Percentiles rank a stretch among this genome's conserved stretches.
These are phyloP conservation scores for Setophaga petechia DNA, from an alignment of 2,113 vertebrate genomes.

Conservation along the genomic window DNA sequence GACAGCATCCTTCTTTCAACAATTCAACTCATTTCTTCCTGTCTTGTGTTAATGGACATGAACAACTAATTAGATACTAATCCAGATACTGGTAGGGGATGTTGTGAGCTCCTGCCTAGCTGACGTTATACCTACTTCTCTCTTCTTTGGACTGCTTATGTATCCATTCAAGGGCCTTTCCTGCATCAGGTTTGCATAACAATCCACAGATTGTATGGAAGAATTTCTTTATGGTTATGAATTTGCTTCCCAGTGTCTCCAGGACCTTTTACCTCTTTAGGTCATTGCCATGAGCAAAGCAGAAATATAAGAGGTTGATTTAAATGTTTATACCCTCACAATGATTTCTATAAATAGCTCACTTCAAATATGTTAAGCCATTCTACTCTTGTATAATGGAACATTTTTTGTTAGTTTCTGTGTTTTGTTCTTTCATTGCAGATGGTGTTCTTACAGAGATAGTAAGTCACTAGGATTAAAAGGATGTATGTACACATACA, in stretches of 20 bases:
- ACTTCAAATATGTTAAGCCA: neutral
- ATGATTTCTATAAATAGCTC: neutral
- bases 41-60: neutral
- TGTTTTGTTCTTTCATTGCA: neutral
- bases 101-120: neutral
- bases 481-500: neutral
- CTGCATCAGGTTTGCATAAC: neutral
- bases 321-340: neutral
- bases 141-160: neutral
- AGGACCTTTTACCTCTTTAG: neutral
- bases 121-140: neutral
- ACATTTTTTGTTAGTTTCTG: neutral
- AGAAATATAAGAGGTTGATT: neutral
- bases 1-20: neutral
- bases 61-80: neutral
- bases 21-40: neutral
- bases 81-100: neutral
- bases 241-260: neutral
- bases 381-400: neutral
- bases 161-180: neutral
- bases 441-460: neutral
- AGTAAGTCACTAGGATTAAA: neutral
- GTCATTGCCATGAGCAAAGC: neutral
- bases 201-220: neutral
- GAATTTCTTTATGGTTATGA: neutral